These are phyloP conservation scores for Brienomyrus brachyistius DNA, from an alignment of 2,113 vertebrate species.

Conservation along the genomic window DNA sequence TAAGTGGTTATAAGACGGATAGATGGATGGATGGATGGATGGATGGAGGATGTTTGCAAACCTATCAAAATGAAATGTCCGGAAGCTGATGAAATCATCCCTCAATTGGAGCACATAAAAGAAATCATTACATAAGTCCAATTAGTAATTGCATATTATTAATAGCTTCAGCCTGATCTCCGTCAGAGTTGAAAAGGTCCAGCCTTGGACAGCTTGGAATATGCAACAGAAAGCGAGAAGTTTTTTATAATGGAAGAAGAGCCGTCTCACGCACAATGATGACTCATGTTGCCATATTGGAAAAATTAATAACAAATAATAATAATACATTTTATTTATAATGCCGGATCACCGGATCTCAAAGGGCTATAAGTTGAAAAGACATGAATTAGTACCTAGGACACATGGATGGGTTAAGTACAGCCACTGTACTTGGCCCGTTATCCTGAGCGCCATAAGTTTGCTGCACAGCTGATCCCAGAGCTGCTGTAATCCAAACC, in stretches of 20 bases:
- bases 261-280: background rate
- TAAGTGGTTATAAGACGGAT: background rate
- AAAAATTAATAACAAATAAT: too few species aligned
- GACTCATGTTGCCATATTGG: background rate
- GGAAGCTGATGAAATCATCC: background rate
- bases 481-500: background rate
- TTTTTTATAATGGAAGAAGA: background rate
- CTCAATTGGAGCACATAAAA: background rate
- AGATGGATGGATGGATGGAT: background rate
- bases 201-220: background rate
- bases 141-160: background rate
- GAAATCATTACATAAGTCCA: background rate
- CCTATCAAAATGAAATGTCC: background rate
- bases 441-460: background rate
- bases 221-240: background rate
- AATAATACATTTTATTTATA: too few species aligned
- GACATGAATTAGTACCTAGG: background rate
- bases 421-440: background rate
- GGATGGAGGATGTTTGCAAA: background rate
- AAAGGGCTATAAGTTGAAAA: too few species aligned
- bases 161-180: background rate
- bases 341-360: too few species aligned
- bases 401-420: background rate
- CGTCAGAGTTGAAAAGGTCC: background rate
- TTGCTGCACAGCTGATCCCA: background rate